These are phyloP conservation scores for Clytia hemisphaerica DNA, from an alignment of 30 jellyfish, hydroid and myxozoan species.

Conservation along the genomic window DNA sequence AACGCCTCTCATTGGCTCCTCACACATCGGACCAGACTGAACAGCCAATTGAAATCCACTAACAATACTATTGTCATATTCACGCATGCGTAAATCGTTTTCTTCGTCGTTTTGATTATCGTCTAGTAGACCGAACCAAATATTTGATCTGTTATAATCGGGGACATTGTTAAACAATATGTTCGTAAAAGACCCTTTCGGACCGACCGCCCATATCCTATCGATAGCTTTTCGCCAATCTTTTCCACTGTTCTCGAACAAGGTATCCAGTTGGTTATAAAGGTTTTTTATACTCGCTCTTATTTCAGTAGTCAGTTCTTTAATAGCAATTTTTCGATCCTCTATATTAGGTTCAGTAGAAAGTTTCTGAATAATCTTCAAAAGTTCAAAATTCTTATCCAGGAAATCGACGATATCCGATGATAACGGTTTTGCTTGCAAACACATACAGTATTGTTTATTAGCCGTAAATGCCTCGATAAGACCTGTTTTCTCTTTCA, in stretches of 20 bases:
- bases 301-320: slow-evolving; percentile 33
- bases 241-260: slow-evolving; percentile 51
- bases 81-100: slow-evolving; percentile 30
- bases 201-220: slow-evolving; percentile 93
- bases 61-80: slow-evolving; percentile 81
- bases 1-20: slow-evolving; percentile 98
- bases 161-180: slow-evolving; percentile 57
- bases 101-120: background rate
- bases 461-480: slow-evolving; percentile 83
- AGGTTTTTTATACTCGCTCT: slow-evolving; percentile 30
- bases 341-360: slow-evolving; percentile 44
- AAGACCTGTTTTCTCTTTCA: slow-evolving; percentile 49
- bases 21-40: slow-evolving; percentile 96
- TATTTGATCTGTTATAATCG: slow-evolving; percentile 51
- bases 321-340: slow-evolving; percentile 45
- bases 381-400: slow-evolving; percentile 50
- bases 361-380: slow-evolving; percentile 44
- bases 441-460: slow-evolving; percentile 44
- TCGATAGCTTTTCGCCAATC: slow-evolving; percentile 53
- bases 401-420: slow-evolving; percentile 26
- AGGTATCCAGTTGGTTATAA: slow-evolving; percentile 30
- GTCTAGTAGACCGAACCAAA: slow-evolving; percentile 54
- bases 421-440: slow-evolving; percentile 76
- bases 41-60: slow-evolving; percentile 96
- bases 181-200: slow-evolving; percentile 78